Base-by-base conservation (phyloP, 2,113 vertebrate genomes). In the Pseudolaguvia tuberculata region DNA sequence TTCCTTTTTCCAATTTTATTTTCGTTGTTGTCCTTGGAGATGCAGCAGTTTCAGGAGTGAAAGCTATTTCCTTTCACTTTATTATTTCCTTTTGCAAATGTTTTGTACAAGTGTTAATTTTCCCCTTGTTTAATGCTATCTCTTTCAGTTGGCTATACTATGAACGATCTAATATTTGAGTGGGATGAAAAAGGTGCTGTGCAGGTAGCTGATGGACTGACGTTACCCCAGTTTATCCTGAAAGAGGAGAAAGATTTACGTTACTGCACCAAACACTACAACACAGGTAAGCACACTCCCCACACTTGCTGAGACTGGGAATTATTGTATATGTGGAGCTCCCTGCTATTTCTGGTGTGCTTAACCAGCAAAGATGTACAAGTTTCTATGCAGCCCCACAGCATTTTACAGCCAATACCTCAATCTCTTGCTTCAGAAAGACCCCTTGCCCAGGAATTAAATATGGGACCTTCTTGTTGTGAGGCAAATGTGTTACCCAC, bases 111-210 rank as follows among this genome's bases (percentile, higher is more conserved):
- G 61, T 25, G 39, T 48, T 67, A 50, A 67, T 67, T 12, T 1
- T 25, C n/a, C 42, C 55, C 31, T 53, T 65, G 27, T 56, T 35
- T 62, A 12, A 3, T n/a, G 13, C 23, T 74, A 72, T 2, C 68
- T 59, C 69, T 72, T 61, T 25, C 14, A 99, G 97, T 99, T 85
- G 96, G 96, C 62, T 98, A 99, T 84, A 99, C 96, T 10, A 99
- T 99, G 97, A 98, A 99, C 3, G 96, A 99, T 81, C 94, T 99
- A 79, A 97, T 98, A 86, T 98, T 99, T 78, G 95, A 98, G 87
- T 99, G 97, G 97, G 96, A 99, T 53, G 94, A 97, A 83, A 94
- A 95, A 75, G 96, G 95, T 79, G 95, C 97, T 0, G 96, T 99
- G 80, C 97, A 99, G 87, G 93, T 99, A 68, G 95, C 95, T 5